phyloP scores from a whole-genome alignment of 2,888 invertebrate species.

The Tipula unca region DNA sequence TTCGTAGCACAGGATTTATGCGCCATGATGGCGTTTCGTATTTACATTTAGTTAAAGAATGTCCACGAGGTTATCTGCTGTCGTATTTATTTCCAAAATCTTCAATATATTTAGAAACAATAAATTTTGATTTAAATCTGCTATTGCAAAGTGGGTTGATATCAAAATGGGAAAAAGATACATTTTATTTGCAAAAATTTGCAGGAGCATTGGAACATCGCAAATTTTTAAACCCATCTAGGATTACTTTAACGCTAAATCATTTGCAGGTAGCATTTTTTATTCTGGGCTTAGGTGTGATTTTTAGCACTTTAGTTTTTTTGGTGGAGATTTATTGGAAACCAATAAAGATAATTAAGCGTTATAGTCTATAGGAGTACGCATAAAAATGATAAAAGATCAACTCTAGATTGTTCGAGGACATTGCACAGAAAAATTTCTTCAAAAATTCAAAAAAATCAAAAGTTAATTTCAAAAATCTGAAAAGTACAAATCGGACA shows the following conservation, averaged over 20 bases:
- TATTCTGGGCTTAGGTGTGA: slow-evolving; percentile 21
- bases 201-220: slow-evolving; percentile 22
- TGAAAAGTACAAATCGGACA: too few relatives aligned
- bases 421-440: too few relatives aligned
- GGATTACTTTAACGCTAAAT: slow-evolving; percentile 23
- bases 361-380: too few relatives aligned
- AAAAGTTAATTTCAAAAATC: too few relatives aligned
- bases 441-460: too few relatives aligned
- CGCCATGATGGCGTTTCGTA: slow-evolving; percentile 23
- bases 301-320: slow-evolving; percentile 21
- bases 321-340: slow-evolving; percentile 18
- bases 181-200: slow-evolving; percentile 22
- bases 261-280: slow-evolving; percentile 26
- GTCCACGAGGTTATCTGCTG: slow-evolving; percentile 26
- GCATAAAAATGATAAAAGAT: too few relatives aligned
- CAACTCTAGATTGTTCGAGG: too few relatives aligned
- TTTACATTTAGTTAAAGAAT: slow-evolving; percentile 25
- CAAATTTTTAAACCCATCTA: slow-evolving; percentile 2
- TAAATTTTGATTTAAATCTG: slow-evolving; percentile 25
- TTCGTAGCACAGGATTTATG: neutral
- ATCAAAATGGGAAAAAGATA: slow-evolving; percentile 26
- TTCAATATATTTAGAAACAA: slow-evolving; percentile 25
- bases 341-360: neutral
- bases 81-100: slow-evolving; percentile 27
- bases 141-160: slow-evolving; percentile 25